Evolutionary conservation across 2,888 invertebrate genomes (phyloP), one percentile per base, ranked within the genome.

Genomic region (Drosophila gaucha): DNA sequence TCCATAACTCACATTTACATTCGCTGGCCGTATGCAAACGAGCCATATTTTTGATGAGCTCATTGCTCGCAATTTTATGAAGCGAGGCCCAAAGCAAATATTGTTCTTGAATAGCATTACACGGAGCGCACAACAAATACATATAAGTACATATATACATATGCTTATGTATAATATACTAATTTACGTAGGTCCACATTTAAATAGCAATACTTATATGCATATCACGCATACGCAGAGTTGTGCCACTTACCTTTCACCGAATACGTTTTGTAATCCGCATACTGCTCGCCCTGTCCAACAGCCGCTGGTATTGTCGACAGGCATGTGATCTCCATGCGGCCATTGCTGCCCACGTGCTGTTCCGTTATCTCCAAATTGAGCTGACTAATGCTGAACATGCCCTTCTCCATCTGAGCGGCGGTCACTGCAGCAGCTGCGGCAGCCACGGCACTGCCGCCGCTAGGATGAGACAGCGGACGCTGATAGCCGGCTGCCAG

Each of bases 221-320:
- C 84, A 71, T 67, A 77, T 74, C 67, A 87, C 80, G 76, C 66
- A 64, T 59, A 52, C 67, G 62, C 31, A 49, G 31, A 35, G 55
- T 46, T 51, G 56, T 43, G 4, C 33, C 39, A 88, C 94, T 94
- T 92, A 96, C 96, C 95, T 90, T 94, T 94, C 54, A 95, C 95
- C 35, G 95, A 95, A 86, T 94, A 94, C 74, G 94, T 95, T 90
- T 94, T 94, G 74, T 94, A 93, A 89, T 96, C 96, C 50, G 96
- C 96, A 87, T 94, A 96, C 75, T 94, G 93, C 80, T 95, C 95
- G 55, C 94, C 94, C 33, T 94, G 94, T 14, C 94, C 94, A 18
- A 95, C 94, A 76, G 95, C 95, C 60, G 95, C 94, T 0, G 96
- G 96, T 78, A 96, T 96, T 49, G 96, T 96, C 35, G 96, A 94